A percentile compares a stretch with the other conserved stretches of the same genome.
Evolutionary conservation across 2,888 invertebrate species (phyloP).

Genomic region (Nephrotoma appendiculata): DNA sequence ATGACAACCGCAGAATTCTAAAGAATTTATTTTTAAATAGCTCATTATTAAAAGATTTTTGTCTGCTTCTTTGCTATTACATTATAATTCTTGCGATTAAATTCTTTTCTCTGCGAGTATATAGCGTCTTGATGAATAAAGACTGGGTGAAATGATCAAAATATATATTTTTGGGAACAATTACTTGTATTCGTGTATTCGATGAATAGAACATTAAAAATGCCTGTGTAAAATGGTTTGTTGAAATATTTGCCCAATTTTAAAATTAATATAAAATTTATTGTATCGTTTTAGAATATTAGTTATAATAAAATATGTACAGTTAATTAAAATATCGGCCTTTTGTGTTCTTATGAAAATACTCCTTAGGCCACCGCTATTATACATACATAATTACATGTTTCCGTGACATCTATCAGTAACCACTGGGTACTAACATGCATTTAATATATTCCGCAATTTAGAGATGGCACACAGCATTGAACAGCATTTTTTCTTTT

Average conservation of each 20-base stretch:
- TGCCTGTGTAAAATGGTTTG: not conserved
- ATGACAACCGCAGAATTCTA: not conserved
- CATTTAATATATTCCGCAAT: too few species aligned
- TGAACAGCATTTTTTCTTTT: too few species aligned
- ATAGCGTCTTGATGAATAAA: not conserved
- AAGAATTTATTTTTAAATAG: not conserved
- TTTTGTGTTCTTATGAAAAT: too few species aligned
- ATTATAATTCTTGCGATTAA: not conserved
- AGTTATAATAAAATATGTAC: too few species aligned
- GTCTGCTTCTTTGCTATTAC: not conserved
- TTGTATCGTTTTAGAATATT: too few species aligned
- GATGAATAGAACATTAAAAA: too few species aligned
- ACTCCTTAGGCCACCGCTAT: too few species aligned
- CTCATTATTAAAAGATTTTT: not conserved
- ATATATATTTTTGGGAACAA: not conserved
- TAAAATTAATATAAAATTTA: not conserved
- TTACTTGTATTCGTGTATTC: not conserved
- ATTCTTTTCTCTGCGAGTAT: not conserved
- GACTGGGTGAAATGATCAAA: not conserved
- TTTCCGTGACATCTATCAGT: too few species aligned
- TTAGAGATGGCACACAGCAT: too few species aligned
- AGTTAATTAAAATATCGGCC: too few species aligned
- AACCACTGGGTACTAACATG: too few species aligned
- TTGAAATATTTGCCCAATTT: not conserved
- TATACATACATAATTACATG: too few species aligned